A percentile compares a stretch with the other conserved stretches of the same genome.
Evolutionary conservation across 2,113 vertebrate species (phyloP).

Genomic region (Xenus cinereus): DNA sequence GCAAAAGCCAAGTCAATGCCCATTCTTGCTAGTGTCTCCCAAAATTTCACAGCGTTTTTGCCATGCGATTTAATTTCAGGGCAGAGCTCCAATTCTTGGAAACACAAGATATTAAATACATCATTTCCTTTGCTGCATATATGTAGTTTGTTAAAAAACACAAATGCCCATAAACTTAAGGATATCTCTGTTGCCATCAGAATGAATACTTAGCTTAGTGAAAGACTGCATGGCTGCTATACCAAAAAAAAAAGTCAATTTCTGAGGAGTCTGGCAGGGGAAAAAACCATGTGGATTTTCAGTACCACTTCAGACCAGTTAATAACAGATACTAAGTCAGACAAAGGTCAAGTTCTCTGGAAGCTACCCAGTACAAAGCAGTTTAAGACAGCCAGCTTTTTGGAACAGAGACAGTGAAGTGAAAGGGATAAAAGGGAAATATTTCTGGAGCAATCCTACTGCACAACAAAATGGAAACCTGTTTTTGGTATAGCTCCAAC

Average conservation of each 20-base stretch:
- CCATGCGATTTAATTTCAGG: not conserved
- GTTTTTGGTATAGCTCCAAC: not conserved
- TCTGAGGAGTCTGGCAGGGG: not conserved
- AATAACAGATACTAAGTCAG: not conserved
- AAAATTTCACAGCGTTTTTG: not conserved
- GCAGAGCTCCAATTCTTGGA: not conserved
- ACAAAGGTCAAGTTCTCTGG: not conserved
- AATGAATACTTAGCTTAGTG: not conserved
- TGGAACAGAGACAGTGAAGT: not conserved
- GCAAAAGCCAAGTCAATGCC: not conserved
- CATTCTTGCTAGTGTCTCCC: not conserved
- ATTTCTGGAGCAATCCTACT: not conserved
- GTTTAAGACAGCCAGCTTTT: not conserved
- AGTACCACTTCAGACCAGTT: not conserved
- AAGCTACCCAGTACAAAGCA: not conserved
- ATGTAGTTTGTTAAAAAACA: not conserved
- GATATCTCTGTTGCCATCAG: not conserved
- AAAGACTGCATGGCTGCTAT: not conserved
- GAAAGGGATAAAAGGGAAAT: not conserved
- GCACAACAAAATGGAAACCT: not conserved
- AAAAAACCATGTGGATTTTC: not conserved
- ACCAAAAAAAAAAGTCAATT: not conserved
- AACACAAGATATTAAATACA: not conserved
- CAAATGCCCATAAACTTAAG: not conserved
- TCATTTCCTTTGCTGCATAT: not conserved